A percentile compares a stretch with the other conserved stretches of the same genome.
These are phyloP conservation scores for Leptura quadrifasciata DNA, from an alignment of 2,888 invertebrate genomes.

Conservation along the genomic window DNA sequence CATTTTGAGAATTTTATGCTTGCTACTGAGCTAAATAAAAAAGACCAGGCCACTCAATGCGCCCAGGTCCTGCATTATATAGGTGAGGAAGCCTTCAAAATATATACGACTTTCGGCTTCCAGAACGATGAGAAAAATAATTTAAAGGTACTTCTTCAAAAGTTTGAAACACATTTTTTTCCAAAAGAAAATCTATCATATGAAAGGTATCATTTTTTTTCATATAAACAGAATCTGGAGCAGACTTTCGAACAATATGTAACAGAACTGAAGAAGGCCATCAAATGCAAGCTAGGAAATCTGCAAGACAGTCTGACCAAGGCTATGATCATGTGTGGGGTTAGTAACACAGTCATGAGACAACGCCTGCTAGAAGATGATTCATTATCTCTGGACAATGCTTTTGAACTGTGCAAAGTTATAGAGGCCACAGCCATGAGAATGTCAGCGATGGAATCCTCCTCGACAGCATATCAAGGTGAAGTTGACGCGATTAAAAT, in stretches of 20 bases:
- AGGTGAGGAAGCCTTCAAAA: no score
- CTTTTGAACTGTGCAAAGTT: slow-evolving; percentile 46
- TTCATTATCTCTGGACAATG: slow-evolving; percentile 50
- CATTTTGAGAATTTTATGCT: slow-evolving; percentile 53
- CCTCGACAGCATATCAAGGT: no score
- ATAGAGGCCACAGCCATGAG: slow-evolving; percentile 39
- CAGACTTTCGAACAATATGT: slow-evolving; percentile 57
- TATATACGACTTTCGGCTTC: no score
- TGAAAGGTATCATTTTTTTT: slow-evolving; percentile 57
- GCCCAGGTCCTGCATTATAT: no score
- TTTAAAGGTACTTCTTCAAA: slow-evolving; percentile 52
- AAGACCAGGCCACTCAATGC: slow-evolving; percentile 54
- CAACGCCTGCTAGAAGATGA: slow-evolving; percentile 56
- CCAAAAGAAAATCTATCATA: slow-evolving; percentile 55
- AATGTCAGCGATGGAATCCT: no score
- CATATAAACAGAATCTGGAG: no score
- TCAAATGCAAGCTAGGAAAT: slow-evolving; percentile 53
- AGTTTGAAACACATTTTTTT: slow-evolving; percentile 57
- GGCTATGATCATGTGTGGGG: slow-evolving; percentile 54
- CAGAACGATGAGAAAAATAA: no score
- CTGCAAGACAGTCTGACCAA: slow-evolving; percentile 54
- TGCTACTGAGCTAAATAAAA: slow-evolving; percentile 56
- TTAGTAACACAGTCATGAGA: slow-evolving; percentile 45
- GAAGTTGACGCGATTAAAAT: no score
- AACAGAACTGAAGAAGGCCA: slow-evolving; percentile 53